Base-by-base conservation (phyloP, 2,797 vertebrate species). In the Enteromius unitaeniatus region DNA sequence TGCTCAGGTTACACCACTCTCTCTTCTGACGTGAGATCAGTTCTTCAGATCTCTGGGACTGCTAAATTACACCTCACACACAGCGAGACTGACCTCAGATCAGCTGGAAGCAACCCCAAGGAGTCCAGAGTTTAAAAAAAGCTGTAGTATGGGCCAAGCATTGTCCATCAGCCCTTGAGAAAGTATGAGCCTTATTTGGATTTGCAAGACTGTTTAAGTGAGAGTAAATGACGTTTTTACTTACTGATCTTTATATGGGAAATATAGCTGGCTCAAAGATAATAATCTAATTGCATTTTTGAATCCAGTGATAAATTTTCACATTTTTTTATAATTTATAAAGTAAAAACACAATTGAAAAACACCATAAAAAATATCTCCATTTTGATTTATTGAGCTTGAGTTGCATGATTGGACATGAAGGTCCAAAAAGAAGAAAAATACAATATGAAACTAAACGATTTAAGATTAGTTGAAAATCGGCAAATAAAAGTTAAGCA, bases 111-210 rank as follows among this genome's bases (percentile, higher is more conserved):
- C 5, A 65, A 26, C 23, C 82, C 69, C 62, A 55, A 49, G 23
- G 10, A 1, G 21, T 3, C 10, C 34, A 15, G 75, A 81, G 89
- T 88, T 93, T 91, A 92, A 93, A 94, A 93, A 92, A 92, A 90
- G 89, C 75, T 0, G 49, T 7, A 51, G 84, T 31, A 15, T 42
- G 69, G 81, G 81, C 40, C 69, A 81, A 80, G 79, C 73, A 87
- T 86, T 92, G 90, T 91, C 51, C 69, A 84, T 51, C 28, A 4
- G 85, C 74, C 80, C 86, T 84, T 79, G 81, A 60, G 81, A 58
- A 81, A 40, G 78, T 86, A 4, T 86, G 53, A 91, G 86, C 93
- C 93, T 91, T 93, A 93, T 94, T 92, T 93, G 93, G 93, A 89
- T 85, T 80, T 79, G 78, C 72, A 49, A 73, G 42, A 4, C 0